Evolutionary conservation across 2,888 invertebrate species (phyloP).

Genomic region (Adelognathus sp.): DNA sequence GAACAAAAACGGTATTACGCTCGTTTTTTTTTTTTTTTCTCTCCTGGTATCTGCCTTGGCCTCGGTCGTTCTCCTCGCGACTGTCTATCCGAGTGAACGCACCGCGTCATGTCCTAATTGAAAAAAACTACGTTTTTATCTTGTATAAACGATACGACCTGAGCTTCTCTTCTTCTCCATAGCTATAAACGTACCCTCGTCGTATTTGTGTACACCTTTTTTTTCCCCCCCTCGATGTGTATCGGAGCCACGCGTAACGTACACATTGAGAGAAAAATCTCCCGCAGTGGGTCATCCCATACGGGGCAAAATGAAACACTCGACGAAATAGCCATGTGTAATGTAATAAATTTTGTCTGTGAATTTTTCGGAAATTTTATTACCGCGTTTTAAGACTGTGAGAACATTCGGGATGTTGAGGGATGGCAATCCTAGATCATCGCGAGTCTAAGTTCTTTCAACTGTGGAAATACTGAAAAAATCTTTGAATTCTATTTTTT

Average conservation of each 20-base stretch:
- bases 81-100: conserved; percentile 9
- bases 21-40: neutral
- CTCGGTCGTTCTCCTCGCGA: neutral
- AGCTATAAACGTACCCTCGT: conserved; percentile 24
- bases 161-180: conserved; percentile 22
- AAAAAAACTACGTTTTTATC: conserved; percentile 30
- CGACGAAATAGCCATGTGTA: neutral
- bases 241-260: neutral
- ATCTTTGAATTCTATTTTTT: no score
- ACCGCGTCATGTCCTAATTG: conserved; percentile 33
- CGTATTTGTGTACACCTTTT: neutral
- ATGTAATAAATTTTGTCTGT: no score
- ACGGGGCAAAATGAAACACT: neutral
- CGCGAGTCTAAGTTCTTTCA: no score
- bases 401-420: no score
- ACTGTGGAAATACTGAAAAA: no score
- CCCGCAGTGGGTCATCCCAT: neutral
- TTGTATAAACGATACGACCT: conserved; percentile 33
- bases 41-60: neutral
- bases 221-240: neutral
- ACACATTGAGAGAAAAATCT: neutral
- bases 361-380: no score
- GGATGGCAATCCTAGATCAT: no score
- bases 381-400: no score
- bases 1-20: conserved; percentile 34